Base-by-base conservation (phyloP, 2,113 vertebrate genomes). In the Phalacrocorax pelagicus region DNA sequence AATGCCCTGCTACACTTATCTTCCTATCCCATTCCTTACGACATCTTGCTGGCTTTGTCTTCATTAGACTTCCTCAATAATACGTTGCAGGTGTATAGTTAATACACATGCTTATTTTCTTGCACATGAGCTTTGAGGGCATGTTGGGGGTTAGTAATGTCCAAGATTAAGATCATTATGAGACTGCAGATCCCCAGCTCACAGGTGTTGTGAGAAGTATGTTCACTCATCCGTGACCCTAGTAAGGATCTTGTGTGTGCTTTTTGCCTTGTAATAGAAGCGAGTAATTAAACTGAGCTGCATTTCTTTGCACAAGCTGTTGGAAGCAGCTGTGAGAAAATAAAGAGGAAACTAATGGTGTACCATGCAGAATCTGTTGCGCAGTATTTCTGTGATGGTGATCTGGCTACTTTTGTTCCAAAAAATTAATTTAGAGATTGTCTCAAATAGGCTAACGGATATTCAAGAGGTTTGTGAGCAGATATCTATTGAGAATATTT, bases 161-260 rank as follows among this genome's bases (percentile, higher is more conserved):
- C 16, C 1, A 1, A 61, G 32, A 49, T 20, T 26, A 62, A 82
- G 34, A 46, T 38, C 18, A 54, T n/a, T 2, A 13, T 13, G 73
- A 81, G 36, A 6, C 83, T 81, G 79, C 58, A 71, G 32, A 51
- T 84, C 20, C 38, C 9, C 26, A 24, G 8, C 67, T 66, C 34
- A 21, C 12, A 54, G 23, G 26, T 44, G 14, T 4, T 63, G 32
- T 3, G 5, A 8, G 65, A 13, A 78, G 15, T 40, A 5, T n/a
- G 23, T 34, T 93, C 1, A 4, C 30, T 77, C 5, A 4, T 44
- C 19, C 0, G 2, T 15, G 10, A 7, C 58, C 36, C 5, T 61
- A 15, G 26, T 65, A 54, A 90, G 32, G n/a, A n/a, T 51, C 63
- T 75, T 73, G 34, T 67, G 13, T 46, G 16, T 88, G 16, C 20